Evolutionary conservation across 2,113 vertebrate species (phyloP).

Genomic region (Oophaga pumilio): DNA sequence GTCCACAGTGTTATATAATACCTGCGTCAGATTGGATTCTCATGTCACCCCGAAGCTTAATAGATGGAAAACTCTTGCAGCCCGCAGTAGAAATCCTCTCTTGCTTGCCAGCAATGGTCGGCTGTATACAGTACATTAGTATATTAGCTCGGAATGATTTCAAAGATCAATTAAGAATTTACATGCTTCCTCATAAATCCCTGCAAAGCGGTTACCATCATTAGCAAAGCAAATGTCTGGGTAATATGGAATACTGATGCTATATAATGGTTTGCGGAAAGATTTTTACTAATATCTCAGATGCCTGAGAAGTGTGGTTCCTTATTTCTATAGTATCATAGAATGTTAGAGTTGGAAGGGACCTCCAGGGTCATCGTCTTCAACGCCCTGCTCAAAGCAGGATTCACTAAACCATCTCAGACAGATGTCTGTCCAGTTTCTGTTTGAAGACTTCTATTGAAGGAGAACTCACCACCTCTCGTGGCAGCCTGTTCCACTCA

Average conservation of each 20-base stretch:
- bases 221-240: conserved; percentile 1
- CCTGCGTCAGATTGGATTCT: not conserved
- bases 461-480: no score
- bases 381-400: no score
- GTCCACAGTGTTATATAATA: not conserved
- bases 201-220: not conserved
- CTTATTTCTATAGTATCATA: not conserved
- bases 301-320: not conserved
- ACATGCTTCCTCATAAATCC: conserved; percentile 26
- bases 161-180: conserved; percentile 40
- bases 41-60: not conserved
- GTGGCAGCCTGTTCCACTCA: no score
- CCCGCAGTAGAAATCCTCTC: not conserved
- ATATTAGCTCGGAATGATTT: conserved; percentile 22
- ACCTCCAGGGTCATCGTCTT: no score
- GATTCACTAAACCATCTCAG: no score
- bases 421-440: no score
- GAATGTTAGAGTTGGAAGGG: no score
- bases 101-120: not conserved
- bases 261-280: not conserved
- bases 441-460: no score
- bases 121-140: conserved; percentile 26
- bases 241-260: not conserved
- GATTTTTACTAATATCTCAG: not conserved
- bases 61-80: not conserved